Evolutionary conservation across 2,797 vertebrate genomes (phyloP), one percentile per base, ranked within the genome.

Genomic region (Pelobates cultripes): DNA sequence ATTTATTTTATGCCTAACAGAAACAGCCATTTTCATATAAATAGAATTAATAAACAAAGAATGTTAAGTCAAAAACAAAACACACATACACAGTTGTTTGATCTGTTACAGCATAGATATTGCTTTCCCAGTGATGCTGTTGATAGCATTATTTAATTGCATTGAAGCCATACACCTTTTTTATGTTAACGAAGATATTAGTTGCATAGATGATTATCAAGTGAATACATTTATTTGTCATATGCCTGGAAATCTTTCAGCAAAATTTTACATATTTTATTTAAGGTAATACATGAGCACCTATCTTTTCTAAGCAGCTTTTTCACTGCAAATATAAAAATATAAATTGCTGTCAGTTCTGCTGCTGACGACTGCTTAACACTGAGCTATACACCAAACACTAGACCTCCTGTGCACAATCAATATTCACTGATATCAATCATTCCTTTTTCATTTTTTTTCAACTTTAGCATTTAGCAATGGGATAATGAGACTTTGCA

Each of bases 301-400:
- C 79, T 64, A 81, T 57, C 53, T 75, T 73, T 63, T 41, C 72
- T 75, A 75, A 81, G 73, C 74, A 81, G 70, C 64, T 61, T 71
- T 80, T 13, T 7, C 1, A 61, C 53, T 28, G 28, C 28, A 28
- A 28, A 28, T 28, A 28, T 2, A 28, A 28, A 28, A 28, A 28
- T 28, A 28, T 76, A 71, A 81, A 75, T 81, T 81, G 73, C 73
- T 81, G 80, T 81, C 73, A 71, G 73, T 70, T 45, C 63, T 70
- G 73, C 55, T 76, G 67, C 73, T 81, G 73, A 71, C 14, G 55
- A 57, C 80, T 81, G 80, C 80, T 75, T 81, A 76, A 70, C 68
- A 70, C 60, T 53, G 73, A 28, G 66, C 68, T 72, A 43, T 82
- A 53, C 60, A 53, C 74, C 70, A 64, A 74, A 53, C 70, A 82